Evolutionary conservation across 2,797 vertebrate species (phyloP).

Genomic region (Melanotaenia trifasciata): DNA sequence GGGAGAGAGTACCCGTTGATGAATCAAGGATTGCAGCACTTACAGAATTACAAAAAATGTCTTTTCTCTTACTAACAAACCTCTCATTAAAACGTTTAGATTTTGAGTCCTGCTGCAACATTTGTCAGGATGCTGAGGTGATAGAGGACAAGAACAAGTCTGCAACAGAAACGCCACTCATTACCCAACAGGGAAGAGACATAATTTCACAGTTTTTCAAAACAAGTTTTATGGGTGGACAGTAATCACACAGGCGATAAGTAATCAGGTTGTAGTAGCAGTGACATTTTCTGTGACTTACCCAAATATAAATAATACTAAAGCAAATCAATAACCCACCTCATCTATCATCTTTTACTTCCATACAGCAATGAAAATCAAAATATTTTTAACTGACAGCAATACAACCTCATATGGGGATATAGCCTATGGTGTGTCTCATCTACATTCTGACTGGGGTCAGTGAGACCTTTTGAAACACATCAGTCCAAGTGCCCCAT

Average conservation of each 20-base stretch:
- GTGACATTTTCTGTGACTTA: not conserved
- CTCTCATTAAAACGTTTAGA: not conserved
- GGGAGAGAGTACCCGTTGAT: not conserved
- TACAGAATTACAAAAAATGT: not conserved
- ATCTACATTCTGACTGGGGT: constrained; percentile 43
- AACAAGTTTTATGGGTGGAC: too few relatives aligned
- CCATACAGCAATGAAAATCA: not conserved
- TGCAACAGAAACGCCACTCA: not conserved
- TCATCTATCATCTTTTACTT: not conserved
- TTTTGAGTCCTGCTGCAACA: not conserved
- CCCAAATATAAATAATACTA: constrained; percentile 4
- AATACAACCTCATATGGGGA: not conserved
- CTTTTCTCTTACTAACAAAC: not conserved
- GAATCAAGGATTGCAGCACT: not conserved
- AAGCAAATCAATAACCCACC: not conserved
- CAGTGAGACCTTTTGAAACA: constrained; percentile 49
- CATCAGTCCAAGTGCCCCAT: constrained; percentile 74
- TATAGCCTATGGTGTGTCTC: constrained; percentile 4
- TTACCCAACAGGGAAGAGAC: not conserved
- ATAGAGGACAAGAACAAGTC: not conserved
- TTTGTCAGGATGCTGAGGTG: not conserved
- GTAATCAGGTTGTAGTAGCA: too few relatives aligned
- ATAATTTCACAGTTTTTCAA: too few relatives aligned
- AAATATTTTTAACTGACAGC: not conserved
- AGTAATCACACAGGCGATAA: too few relatives aligned